Base-by-base conservation (phyloP, 2,113 vertebrate genomes). In the Petroica traversi region DNA sequence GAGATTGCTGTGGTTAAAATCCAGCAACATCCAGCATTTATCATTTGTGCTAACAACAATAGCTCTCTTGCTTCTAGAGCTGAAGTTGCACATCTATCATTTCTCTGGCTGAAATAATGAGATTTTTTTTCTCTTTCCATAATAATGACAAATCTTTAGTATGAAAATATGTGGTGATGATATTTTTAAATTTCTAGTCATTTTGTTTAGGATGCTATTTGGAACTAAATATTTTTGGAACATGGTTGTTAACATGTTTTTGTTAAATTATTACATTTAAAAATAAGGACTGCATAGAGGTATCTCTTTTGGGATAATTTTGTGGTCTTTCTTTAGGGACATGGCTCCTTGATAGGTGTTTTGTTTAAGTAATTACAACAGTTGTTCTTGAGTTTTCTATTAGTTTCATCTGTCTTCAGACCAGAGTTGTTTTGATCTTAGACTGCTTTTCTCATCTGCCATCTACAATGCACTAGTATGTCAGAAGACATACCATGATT, bases 1-100 rank as follows among this genome's bases (percentile, higher is more conserved):
- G 38, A 73, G 54, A 63, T 81, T 82, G 18, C 77, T 85, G 7
- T 59, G 59, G 40, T 78, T 85, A 94, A 95, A 96, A 82, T 94
- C 68, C 40, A 94, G 54, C 79, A 78, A 66, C 24, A 76, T 76
- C 16, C 45, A 85, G 9, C 41, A 41, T 81, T 71, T 78, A 74
- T 87, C 15, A 57, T 86, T 72, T 90, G 4, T 78, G 25, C 64
- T 85, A 91, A 48, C 57, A 87, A 67, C 19, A 85, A 64, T 59
- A 93, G 43, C 19, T 75, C 67, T 91, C 52, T 5, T 68, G 64
- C 91, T 96, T 93, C 79, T 73, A 51, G 64, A 91, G 55, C 36
- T 84, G 4, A 74, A 68, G 41, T 88, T 97, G 33, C 52, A 61
- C 6, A 48, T 40, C 69, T 88, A 40, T 72, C 11, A 25, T 95